Base-by-base conservation (phyloP, 2,113 vertebrate genomes). In the Tretioscincus oriximinensis region DNA sequence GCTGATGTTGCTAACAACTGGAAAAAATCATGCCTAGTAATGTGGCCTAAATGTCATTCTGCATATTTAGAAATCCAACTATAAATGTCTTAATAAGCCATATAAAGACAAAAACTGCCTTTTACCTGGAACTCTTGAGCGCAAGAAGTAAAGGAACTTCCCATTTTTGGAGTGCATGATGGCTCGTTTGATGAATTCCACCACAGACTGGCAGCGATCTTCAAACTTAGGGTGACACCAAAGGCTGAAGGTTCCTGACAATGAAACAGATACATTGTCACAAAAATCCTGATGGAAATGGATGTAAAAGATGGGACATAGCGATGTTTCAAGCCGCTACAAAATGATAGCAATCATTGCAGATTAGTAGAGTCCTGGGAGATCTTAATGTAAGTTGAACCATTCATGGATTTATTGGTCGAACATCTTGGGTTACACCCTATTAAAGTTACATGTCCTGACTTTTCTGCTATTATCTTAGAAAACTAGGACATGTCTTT, bases 221-320 rank as follows among this genome's bases (percentile, higher is more conserved):
- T 99, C 98, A 77, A 99, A 99, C 87, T 99, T 98, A n/a, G 98
- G 98, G 64, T 99, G 98, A 88, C 98, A 99, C 98, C 98, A 99
- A 73, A 99, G 92, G 90, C 98, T 99, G 93, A 99, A 99, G 11
- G 98, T 99, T 81, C 98, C 98, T 97, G 82, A n/a, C 92, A 65
- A 68, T 0, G 80, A 35, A 63, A 41, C n/a, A 54, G 18, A 18
- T 64, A 3, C 14, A n/a, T 31, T 14, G 69, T 22, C 7, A n/a
- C 28, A 54, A 60, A 35, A 2, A 58, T 14, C 54, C 16, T 58
- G 16, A 0, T 45, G n/a, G 47, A 16, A 11, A 41, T 9, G 18
- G 51, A 14, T 35, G 14, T 10, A 61, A 54, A 20, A 68, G 20
- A 21, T 45, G 58, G 1, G 14, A 60, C 21, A 7, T 22, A 5